These are phyloP conservation scores for Spilosoma lubricipeda DNA, from an alignment of 2,888 invertebrate species.

Conservation along the genomic window DNA sequence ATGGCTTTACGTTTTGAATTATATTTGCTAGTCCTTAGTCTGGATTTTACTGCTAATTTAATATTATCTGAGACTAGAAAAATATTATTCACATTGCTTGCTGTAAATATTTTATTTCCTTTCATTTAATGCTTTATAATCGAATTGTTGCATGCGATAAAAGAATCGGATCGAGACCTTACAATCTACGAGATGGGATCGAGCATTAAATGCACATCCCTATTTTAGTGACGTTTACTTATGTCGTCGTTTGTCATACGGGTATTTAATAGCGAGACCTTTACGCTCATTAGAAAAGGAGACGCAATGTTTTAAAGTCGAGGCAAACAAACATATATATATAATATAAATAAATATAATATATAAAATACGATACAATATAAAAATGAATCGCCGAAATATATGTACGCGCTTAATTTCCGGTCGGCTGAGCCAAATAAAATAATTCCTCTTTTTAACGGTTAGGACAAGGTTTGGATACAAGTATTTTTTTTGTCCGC, in stretches of 20 bases:
- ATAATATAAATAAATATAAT: no score
- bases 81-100: not conserved
- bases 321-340: no score
- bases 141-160: not conserved
- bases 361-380: no score
- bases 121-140: not conserved
- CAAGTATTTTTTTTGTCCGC: no score
- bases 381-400: no score
- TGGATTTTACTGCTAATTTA: not conserved
- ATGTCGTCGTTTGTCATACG: slow-evolving; percentile 1
- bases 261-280: not conserved
- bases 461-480: no score
- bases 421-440: no score
- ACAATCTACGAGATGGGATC: not conserved
- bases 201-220: not conserved
- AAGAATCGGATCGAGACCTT: not conserved
- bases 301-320: not conserved
- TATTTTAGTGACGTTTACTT: not conserved
- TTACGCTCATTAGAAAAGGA: not conserved
- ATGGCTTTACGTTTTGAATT: not conserved
- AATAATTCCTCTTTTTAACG: no score
- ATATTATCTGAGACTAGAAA: not conserved
- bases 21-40: not conserved
- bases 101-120: not conserved
- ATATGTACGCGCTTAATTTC: no score